Evolutionary conservation across 2,113 vertebrate genomes (phyloP), one percentile per base, ranked within the genome.

Genomic region (Rhagologus leucostigma): DNA sequence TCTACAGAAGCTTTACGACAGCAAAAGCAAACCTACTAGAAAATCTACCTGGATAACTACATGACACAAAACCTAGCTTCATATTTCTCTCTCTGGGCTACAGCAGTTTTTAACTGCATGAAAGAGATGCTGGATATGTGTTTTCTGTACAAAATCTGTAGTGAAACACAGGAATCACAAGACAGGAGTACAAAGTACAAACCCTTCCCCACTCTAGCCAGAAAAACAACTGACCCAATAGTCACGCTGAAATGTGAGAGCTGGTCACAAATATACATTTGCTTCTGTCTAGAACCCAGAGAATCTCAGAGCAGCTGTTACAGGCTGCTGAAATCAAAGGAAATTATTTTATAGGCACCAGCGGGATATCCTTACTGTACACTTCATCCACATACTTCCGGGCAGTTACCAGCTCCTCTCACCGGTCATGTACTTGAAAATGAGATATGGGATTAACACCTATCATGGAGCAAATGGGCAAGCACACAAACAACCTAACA

Each of bases 21-120:
- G 62, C 79, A 88, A 59, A 95, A 95, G 63, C 65, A 90, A 91
- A 88, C 56, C 67, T 94, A 86, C 59, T 50, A 50, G 78, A 96
- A 93, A 90, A 90, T 63, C 82, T 39, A 73, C 70, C 57, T 68
- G 39, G 39, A 41, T 44, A 85, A 90, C 57, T 59, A 33, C 35
- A 13, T 16, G 52, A 84, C 70, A 94, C 42, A 93, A 93, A 94
- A 64, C 9, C 7, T 50, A 74, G 67, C 50, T 87, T 80, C 11
- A 0, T 69, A 57, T 55, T 83, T 81, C 63, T 59, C 23, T 78
- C 35, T 80, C 62, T 65, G 46, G 46, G 67, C n/a, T 77, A 77
- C 42, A 86, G 63, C 30, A 65, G 33, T 42, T 96, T 90, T 77
- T 49, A 77, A 47, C n/a, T 26, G 39, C 42, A 56, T 23, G 13